Base-by-base conservation (phyloP, 2,888 invertebrate genomes). In the Drosophila prolongata region DNA sequence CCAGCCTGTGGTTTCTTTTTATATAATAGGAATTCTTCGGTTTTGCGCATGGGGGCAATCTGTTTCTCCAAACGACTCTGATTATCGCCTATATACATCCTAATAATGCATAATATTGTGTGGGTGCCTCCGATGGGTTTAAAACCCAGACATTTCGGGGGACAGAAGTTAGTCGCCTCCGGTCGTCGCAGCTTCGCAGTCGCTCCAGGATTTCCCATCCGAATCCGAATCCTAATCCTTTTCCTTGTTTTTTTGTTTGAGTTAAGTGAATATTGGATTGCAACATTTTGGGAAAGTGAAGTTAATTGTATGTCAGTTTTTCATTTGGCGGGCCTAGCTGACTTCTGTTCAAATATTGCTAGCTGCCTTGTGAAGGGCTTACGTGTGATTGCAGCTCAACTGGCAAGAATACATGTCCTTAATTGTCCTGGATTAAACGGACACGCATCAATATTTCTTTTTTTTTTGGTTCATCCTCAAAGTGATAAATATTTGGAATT, bases 321-420 rank as follows among this genome's bases (percentile, higher is more conserved):
- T 92, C 92, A 91, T 90, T 90, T 89, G 92, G 92, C 89, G 83
- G 75, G 87, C 89, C 56, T 91, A 91, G 89, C 91, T 91, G 78
- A 52, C 75, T 71, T 79, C 65, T 68, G 19, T 65, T 78, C 37
- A 19, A 53, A 82, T 80, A 87, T 87, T 90, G 91, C 91, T 92
- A 92, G 92, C 92, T 92, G 92, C 92, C 92, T 90, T 81, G 86
- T 92, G 92, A 92, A 92, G 92, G 92, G 92, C 92, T 92, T 91
- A 90, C 91, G 91, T 92, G 92, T 90, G 69, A 78, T 87, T 87
- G 80, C 67, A 59, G 70, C 49, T 46, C 90, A 80, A 81, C 90
- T 14, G 11, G 10, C 44, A 44, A 53, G 37, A 14, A 44, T 50
- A 13, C 9, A 6, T 13, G 24, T 44, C 43, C 43, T 44, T 27